Conservation (phyloP, 2,113 vertebrate species). For the Piaya cayana region DNA sequence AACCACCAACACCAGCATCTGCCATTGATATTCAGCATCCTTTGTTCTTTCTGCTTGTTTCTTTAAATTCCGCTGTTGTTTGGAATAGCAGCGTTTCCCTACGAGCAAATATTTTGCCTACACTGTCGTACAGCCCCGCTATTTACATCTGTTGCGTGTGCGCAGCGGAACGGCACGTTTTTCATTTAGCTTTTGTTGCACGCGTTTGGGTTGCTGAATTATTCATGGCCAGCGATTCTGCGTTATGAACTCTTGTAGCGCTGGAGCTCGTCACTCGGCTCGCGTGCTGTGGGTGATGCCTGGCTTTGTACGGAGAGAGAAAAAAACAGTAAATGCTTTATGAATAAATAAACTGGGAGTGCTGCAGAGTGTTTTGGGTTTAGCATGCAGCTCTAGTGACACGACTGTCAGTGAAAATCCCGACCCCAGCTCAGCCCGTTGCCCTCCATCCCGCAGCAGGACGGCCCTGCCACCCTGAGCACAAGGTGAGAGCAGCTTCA, state of each 20-base stretch:
- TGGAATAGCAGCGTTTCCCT: not conserved
- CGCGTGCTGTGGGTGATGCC: not conserved
- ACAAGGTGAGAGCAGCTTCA: fast-evolving
- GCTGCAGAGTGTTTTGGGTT: not conserved
- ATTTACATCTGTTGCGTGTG: not conserved
- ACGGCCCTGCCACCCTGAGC: too few species aligned
- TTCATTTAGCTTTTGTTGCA: not conserved
- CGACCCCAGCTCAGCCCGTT: not conserved
- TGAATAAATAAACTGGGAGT: not conserved
- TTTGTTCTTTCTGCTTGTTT: not conserved
- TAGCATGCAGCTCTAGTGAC: not conserved
- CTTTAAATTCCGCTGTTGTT: not conserved
- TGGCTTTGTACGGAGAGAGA: not conserved
- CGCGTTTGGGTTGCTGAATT: not conserved
- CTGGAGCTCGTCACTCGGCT: not conserved
- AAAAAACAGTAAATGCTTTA: not conserved
- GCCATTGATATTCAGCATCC: not conserved
- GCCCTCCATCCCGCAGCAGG: not conserved
- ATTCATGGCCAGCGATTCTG: not conserved
- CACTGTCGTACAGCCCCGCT: not conserved
- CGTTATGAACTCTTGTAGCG: not conserved
- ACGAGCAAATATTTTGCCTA: not conserved
- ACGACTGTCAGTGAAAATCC: not conserved
- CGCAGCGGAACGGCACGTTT: not conserved
- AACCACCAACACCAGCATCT: not conserved